These are phyloP conservation scores for Psylliodes chrysocephalus DNA, from an alignment of 2,888 invertebrate genomes.

Conservation along the genomic window DNA sequence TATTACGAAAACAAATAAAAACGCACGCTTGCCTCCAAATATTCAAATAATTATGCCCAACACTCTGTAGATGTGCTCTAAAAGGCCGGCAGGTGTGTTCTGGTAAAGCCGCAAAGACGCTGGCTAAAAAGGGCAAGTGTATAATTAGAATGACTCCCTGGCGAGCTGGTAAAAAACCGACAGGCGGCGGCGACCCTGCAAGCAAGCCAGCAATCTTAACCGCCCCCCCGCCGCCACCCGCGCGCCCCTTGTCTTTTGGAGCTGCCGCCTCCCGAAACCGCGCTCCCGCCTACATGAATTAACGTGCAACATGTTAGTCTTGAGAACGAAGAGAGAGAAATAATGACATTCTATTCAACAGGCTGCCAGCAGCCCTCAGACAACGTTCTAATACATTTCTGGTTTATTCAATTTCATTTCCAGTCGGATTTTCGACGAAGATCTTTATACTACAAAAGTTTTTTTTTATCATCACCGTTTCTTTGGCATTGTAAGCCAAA, in stretches of 20 bases:
- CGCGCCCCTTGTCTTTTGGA: neutral
- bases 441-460: conserved; percentile 2
- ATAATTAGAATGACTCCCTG: neutral
- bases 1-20: too few relatives aligned
- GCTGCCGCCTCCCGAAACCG: neutral
- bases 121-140: neutral
- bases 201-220: neutral
- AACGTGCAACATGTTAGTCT: neutral
- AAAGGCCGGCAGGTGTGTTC: too few relatives aligned
- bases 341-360: conserved; percentile 20
- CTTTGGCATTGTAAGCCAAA: neutral
- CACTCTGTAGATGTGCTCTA: too few relatives aligned
- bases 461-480: neutral
- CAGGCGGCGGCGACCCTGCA: neutral
- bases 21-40: too few relatives aligned
- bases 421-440: conserved; percentile 4
- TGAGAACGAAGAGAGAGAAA: neutral
- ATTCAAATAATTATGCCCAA: too few relatives aligned
- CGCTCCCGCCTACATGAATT: neutral
- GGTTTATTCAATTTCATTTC: conserved; percentile 24
- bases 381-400: conserved; percentile 25
- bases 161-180: neutral
- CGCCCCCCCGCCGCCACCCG: neutral
- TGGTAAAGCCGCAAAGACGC: too few relatives aligned
- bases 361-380: conserved; percentile 19